Conservation (phyloP, 2,888 invertebrate species). For the Apamea sordens region DNA sequence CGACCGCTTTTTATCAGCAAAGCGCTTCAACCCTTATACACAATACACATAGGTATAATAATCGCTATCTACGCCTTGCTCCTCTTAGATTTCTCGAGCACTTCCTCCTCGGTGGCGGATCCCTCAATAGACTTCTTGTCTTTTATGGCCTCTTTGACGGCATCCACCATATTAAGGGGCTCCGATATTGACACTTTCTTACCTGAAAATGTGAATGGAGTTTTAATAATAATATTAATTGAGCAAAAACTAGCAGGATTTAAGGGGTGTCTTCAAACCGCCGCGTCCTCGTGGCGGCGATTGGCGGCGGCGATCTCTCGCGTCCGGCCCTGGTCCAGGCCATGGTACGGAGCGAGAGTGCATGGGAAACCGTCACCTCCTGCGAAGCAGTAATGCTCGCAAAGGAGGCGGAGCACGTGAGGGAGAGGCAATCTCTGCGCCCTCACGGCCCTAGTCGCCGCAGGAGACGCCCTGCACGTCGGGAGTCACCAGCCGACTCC, state of each 20-base stretch:
- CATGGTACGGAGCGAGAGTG: no score
- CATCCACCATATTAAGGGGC: slow-evolving; percentile 90
- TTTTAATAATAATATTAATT: background rate
- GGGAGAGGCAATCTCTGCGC: no score
- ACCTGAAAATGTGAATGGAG: slow-evolving; percentile 85
- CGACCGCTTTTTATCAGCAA: slow-evolving; percentile 39
- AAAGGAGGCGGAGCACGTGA: no score
- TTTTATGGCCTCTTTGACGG: slow-evolving; percentile 91
- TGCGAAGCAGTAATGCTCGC: no score
- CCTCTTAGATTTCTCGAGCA: slow-evolving; percentile 83
- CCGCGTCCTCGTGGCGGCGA: no score
- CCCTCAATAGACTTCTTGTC: slow-evolving; percentile 83
- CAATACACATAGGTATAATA: slow-evolving; percentile 28
- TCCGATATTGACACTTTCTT: slow-evolving; percentile 91
- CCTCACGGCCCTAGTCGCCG: no score
- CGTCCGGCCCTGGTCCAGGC: no score
- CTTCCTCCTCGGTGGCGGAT: slow-evolving; percentile 77
- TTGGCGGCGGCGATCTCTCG: no score
- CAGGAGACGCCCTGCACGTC: no score
- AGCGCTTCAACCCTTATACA: slow-evolving; percentile 43
- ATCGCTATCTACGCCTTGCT: slow-evolving; percentile 81
- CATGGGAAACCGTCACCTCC: no score
- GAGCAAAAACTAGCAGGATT: background rate
- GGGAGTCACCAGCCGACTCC: no score
- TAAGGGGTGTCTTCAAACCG: background rate